Evolutionary conservation across 2,888 invertebrate genomes (phyloP).

Genomic region (Brachyptera risi): DNA sequence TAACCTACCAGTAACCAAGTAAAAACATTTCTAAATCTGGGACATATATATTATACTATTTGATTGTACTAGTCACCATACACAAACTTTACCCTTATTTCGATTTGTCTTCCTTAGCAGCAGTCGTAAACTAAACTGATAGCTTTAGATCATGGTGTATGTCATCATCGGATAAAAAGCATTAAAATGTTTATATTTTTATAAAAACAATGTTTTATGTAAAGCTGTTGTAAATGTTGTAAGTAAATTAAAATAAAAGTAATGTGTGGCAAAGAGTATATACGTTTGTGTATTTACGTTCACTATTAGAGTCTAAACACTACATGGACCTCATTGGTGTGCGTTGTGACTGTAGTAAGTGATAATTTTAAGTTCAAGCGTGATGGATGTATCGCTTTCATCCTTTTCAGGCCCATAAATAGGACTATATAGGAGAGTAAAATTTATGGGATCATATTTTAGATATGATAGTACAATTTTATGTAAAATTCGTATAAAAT

Average conservation of each 20-base stretch:
- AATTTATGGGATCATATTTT: too few relatives aligned
- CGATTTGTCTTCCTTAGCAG: constrained; percentile 28
- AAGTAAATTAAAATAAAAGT: constrained; percentile 4
- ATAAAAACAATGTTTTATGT: constrained; percentile 28
- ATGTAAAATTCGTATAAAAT: too few relatives aligned
- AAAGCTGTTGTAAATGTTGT: constrained; percentile 28
- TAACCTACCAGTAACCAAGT: neutral
- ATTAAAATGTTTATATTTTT: constrained; percentile 30
- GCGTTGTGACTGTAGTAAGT: too few relatives aligned
- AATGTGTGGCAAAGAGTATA: constrained; percentile 4
- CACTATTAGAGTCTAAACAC: too few relatives aligned
- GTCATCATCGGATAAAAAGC: constrained; percentile 25
- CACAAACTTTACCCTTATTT: constrained; percentile 15
- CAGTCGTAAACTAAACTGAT: constrained; percentile 22
- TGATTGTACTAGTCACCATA: constrained; percentile 27
- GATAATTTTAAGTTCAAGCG: too few relatives aligned
- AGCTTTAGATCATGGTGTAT: constrained; percentile 23
- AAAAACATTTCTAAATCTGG: neutral
- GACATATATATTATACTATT: constrained; percentile 5
- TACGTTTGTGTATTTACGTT: neutral
- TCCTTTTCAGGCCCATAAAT: too few relatives aligned
- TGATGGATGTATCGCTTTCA: too few relatives aligned
- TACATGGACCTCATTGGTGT: too few relatives aligned
- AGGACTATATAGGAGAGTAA: too few relatives aligned
- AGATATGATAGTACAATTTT: too few relatives aligned